A percentile compares a stretch with the other conserved stretches of the same genome.
Evolutionary conservation across 2,113 vertebrate genomes (phyloP).

Genomic region (Colistium nudipinnis): DNA sequence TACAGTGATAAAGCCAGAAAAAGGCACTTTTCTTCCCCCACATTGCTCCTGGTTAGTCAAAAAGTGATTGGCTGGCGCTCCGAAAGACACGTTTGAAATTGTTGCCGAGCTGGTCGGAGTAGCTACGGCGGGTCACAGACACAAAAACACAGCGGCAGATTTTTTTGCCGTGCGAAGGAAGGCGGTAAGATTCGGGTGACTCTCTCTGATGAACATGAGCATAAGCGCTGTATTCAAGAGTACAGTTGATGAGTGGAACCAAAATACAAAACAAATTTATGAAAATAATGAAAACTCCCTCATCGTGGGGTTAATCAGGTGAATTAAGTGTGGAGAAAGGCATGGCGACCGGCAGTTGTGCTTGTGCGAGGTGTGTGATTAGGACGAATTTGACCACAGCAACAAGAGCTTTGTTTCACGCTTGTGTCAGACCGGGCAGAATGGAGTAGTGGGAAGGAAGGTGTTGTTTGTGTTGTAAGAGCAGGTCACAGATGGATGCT

Average conservation of each 20-base stretch:
- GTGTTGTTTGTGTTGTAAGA: not conserved
- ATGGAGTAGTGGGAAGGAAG: not conserved
- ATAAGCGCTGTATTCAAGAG: not conserved
- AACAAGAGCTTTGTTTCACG: constrained; percentile 1
- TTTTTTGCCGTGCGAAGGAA: not conserved
- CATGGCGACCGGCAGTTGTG: no score
- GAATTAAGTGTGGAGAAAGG: no score
- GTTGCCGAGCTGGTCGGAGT: not conserved
- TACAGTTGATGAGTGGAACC: not conserved
- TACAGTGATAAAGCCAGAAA: constrained; percentile 17
- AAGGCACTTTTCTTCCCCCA: not conserved
- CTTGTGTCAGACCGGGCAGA: not conserved
- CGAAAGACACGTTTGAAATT: constrained; percentile 8
- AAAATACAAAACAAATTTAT: not conserved
- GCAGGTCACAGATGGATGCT: constrained; percentile 13
- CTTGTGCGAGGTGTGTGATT: not conserved
- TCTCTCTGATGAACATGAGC: not conserved
- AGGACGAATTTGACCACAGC: constrained; percentile 1
- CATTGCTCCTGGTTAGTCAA: no score
- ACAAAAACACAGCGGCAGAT: not conserved
- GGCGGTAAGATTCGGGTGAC: not conserved
- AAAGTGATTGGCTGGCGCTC: constrained; percentile 1
- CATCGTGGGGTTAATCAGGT: no score
- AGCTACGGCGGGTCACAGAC: not conserved
- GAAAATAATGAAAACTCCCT: not conserved